phyloP scores from a whole-genome alignment of 2,888 invertebrate species.

The Galerucella calmariensis region DNA sequence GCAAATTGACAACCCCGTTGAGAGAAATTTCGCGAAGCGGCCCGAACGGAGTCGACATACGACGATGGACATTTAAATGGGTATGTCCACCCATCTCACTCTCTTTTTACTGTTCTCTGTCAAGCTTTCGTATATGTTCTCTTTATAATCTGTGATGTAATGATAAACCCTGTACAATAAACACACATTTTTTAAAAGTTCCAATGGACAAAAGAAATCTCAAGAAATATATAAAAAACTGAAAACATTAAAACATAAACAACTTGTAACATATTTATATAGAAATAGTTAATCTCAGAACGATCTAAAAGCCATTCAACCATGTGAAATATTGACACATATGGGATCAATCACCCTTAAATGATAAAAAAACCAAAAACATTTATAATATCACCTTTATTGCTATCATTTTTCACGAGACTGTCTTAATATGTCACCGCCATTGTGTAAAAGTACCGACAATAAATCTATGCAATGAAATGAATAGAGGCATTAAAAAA shows the following conservation, averaged over 20 bases:
- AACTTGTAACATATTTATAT: background rate
- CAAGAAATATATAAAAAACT: background rate
- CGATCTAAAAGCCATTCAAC: slow-evolving; percentile 22
- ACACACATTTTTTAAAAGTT: background rate
- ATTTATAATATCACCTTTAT: slow-evolving; percentile 31
- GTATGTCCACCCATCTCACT: no score
- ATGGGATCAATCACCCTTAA: slow-evolving; percentile 35
- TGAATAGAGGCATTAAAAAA: background rate
- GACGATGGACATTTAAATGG: no score
- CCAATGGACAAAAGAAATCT: background rate
- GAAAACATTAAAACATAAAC: background rate
- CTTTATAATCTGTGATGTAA: no score
- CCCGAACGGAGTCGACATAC: no score
- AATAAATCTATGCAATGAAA: slow-evolving; percentile 18
- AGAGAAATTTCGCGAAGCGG: no score
- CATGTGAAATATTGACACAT: slow-evolving; percentile 30
- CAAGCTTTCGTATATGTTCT: no score
- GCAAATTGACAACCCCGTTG: no score
- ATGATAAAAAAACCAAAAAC: slow-evolving; percentile 21
- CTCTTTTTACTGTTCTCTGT: no score
- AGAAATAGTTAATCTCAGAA: slow-evolving; percentile 4
- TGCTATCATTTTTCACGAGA: slow-evolving; percentile 35
- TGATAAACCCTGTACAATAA: no score
- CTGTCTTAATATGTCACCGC: slow-evolving; percentile 38
- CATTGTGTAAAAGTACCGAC: slow-evolving; percentile 22